Percentiles rank a stretch among this genome's conserved stretches.
These are phyloP conservation scores for Alosa alosa DNA, from an alignment of 2,113 vertebrate species.

Conservation along the genomic window DNA sequence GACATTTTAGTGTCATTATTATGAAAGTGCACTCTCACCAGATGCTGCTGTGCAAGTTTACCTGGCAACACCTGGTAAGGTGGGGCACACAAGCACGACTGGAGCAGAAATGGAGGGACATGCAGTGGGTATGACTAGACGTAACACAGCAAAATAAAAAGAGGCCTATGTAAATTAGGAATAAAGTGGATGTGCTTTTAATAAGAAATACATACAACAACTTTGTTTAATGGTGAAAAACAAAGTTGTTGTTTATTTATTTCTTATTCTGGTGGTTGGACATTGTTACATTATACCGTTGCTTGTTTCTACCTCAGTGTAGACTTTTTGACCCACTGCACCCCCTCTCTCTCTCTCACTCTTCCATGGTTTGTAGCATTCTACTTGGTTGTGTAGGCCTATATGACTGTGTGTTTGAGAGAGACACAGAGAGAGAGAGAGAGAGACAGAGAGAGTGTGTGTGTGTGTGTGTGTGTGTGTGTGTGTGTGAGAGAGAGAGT, in stretches of 20 bases:
- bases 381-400: neutral
- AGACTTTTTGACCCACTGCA: neutral
- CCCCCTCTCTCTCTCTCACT: slow-evolving; percentile 17
- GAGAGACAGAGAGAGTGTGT: slow-evolving; percentile 19
- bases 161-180: too few species aligned
- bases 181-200: too few species aligned
- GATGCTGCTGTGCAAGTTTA: neutral
- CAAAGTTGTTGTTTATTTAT: too few species aligned
- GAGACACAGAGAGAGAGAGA: neutral
- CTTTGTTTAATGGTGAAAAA: too few species aligned
- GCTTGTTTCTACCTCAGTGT: too few species aligned
- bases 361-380: neutral
- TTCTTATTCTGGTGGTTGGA: too few species aligned
- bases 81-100: neutral
- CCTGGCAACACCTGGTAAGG: neutral
- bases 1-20: neutral
- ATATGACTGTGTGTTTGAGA: neutral
- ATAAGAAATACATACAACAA: too few species aligned
- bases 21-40: neutral
- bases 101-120: too few species aligned
- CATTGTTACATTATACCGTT: too few species aligned
- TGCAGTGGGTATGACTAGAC: too few species aligned
- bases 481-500: too few species aligned
- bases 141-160: too few species aligned
- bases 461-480: slow-evolving; percentile 15